Evolutionary conservation across 2,113 vertebrate genomes (phyloP), one percentile per base, ranked within the genome.

Genomic region (human (Homo sapiens)): DNA sequence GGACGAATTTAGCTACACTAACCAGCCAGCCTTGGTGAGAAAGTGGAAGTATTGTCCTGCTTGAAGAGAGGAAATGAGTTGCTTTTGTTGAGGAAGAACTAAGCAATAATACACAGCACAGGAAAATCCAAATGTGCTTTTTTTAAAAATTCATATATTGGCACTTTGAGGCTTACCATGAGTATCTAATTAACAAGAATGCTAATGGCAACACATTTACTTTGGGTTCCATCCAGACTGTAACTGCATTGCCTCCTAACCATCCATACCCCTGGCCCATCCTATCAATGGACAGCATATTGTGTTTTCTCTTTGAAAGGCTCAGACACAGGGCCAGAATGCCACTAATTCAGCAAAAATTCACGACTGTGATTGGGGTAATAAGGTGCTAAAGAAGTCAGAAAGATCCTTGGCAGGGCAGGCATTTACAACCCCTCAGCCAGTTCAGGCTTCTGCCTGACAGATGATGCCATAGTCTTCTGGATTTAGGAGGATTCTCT

Each of bases 151-250:
- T n/a, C 20, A 38, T 66, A 90, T 6, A n/a, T 52, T 97, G 86
- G 13, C 55, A 61, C 78, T 94, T 72, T 70, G 32, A 92, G 38
- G 84, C 79, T 93, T 90, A 92, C 75, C 17, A 52, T 32, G 50
- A 89, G 50, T 87, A 91, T 70, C 35, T 93, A 94, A 92, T 82
- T 96, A 85, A 91, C 75, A 81, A 95, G 88, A 96, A 96, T 86
- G n/a, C 40, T 89, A 96, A 90, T 83, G 59, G 35, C 59, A 97
- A 97, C 96, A 91, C 93, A 96, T 97, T 96, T 97, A 93, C 79
- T 76, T 94, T 95, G 57, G 78, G 40, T 93, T 72, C 43, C 55
- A 57, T 90, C 90, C 82, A 96, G 79, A 90, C 70, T 75, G 0
- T 91, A 97, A 95, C 94, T 95, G 43, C 32, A 94, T 8, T 93